Evolutionary conservation across 2,888 invertebrate genomes (phyloP).

Genomic region (Synanthedon tipuliformis): DNA sequence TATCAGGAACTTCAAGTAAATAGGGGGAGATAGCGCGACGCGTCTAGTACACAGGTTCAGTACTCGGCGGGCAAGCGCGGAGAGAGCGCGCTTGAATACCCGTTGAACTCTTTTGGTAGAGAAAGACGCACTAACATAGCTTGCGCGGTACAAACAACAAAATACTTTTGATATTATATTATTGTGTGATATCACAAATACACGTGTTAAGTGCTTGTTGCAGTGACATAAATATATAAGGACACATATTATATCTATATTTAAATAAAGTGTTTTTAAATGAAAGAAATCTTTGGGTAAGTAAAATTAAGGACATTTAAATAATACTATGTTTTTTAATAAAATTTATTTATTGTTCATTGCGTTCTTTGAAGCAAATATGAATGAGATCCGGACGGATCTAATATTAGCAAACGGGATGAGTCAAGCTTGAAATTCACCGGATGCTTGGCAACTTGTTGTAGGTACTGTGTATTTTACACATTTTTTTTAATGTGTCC

Average conservation of each 20-base stretch:
- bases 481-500: too few relatives aligned
- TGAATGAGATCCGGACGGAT: too few relatives aligned
- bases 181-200: background rate
- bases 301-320: too few relatives aligned
- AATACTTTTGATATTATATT: background rate
- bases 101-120: constrained; percentile 30
- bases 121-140: background rate
- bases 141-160: background rate
- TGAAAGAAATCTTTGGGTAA: too few relatives aligned
- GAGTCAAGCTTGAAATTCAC: too few relatives aligned
- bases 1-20: constrained; percentile 53
- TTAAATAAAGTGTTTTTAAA: too few relatives aligned
- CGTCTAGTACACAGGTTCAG: constrained; percentile 30
- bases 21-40: constrained; percentile 47
- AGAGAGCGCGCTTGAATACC: constrained; percentile 34
- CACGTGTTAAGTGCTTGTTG: constrained; percentile 8
- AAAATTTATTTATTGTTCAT: too few relatives aligned
- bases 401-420: too few relatives aligned
- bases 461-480: too few relatives aligned
- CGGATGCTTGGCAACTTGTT: constrained; percentile 13
- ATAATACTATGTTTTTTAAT: too few relatives aligned
- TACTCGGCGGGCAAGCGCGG: constrained; percentile 31
- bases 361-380: too few relatives aligned
- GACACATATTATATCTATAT: too few relatives aligned
- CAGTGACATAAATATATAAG: constrained; percentile 1